Evolutionary conservation across 1,140 invertebrate genomes (phyloP).

Genomic region (Trichomalopsis sarcophagae): DNA sequence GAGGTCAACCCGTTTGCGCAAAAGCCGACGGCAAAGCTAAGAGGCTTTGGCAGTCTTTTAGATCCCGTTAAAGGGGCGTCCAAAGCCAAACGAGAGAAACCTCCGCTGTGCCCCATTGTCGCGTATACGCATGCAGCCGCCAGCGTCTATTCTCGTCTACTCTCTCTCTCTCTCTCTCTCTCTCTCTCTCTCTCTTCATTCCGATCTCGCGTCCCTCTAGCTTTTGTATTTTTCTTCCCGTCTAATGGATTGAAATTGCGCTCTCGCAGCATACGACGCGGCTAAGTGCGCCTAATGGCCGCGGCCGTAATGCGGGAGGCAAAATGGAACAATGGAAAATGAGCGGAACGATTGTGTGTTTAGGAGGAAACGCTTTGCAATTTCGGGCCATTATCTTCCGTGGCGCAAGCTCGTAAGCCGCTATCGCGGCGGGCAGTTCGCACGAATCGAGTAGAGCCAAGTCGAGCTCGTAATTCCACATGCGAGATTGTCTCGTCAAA

Average conservation of each 20-base stretch:
- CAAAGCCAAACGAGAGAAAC: constrained; percentile 61
- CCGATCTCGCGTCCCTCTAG: background rate
- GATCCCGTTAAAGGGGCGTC: constrained; percentile 69
- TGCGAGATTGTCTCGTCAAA: constrained; percentile 70
- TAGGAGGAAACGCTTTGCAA: background rate
- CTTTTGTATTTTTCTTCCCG: background rate
- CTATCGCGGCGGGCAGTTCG: background rate
- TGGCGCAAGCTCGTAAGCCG: too few species aligned
- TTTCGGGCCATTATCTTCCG: background rate
- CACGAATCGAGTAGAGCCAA: constrained; percentile 4
- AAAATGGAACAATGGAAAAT: background rate
- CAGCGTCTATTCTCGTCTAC: too few species aligned
- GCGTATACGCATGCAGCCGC: too few species aligned
- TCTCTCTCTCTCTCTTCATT: background rate
- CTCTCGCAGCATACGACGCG: background rate
- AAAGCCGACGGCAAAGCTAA: constrained; percentile 57
- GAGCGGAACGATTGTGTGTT: background rate
- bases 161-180: too few species aligned
- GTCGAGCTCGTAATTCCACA: too few species aligned
- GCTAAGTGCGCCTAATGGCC: background rate
- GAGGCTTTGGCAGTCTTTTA: constrained; percentile 62
- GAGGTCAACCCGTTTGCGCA: constrained; percentile 63
- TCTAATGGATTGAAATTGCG: constrained; percentile 8
- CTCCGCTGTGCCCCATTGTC: background rate
- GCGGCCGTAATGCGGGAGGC: background rate